These are phyloP conservation scores for Chrysopa pallens DNA, from an alignment of 1,140 invertebrate species.

Conservation along the genomic window DNA sequence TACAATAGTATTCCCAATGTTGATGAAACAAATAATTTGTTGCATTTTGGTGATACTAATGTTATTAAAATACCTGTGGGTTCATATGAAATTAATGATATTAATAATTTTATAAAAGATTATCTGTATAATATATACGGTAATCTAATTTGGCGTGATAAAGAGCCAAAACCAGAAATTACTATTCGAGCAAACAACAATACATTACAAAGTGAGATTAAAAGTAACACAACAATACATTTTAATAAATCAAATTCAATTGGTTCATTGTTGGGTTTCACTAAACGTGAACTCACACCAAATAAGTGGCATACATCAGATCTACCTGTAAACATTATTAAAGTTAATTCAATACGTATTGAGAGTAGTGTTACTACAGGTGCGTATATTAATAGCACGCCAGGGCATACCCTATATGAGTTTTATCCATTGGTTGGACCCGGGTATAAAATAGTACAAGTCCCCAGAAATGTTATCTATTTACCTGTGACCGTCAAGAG, in stretches of 20 bases:
- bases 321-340: conserved; percentile 8
- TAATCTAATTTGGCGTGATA: background rate
- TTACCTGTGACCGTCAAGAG: conserved; percentile 10
- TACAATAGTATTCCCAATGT: conserved; percentile 9
- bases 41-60: conserved; percentile 4
- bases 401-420: conserved; percentile 15
- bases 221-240: conserved; percentile 6
- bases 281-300: conserved; percentile 4
- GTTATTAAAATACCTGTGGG: conserved; percentile 7
- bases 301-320: conserved; percentile 7
- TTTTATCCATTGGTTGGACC: conserved; percentile 13
- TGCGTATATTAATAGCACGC: conserved; percentile 13
- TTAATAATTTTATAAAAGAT: conserved; percentile 7
- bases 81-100: conserved; percentile 9
- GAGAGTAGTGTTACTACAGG: conserved; percentile 12
- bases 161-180: background rate
- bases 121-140: background rate
- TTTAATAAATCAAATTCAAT: conserved; percentile 7
- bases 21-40: conserved; percentile 6
- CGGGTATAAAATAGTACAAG: conserved; percentile 15
- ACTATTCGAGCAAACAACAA: conserved; percentile 9
- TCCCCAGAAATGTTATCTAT: conserved; percentile 16
- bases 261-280: conserved; percentile 8
- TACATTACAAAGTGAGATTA: conserved; percentile 9
- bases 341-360: conserved; percentile 8